These are phyloP conservation scores for Neria commutata DNA, from an alignment of 2,888 invertebrate species.

Conservation along the genomic window DNA sequence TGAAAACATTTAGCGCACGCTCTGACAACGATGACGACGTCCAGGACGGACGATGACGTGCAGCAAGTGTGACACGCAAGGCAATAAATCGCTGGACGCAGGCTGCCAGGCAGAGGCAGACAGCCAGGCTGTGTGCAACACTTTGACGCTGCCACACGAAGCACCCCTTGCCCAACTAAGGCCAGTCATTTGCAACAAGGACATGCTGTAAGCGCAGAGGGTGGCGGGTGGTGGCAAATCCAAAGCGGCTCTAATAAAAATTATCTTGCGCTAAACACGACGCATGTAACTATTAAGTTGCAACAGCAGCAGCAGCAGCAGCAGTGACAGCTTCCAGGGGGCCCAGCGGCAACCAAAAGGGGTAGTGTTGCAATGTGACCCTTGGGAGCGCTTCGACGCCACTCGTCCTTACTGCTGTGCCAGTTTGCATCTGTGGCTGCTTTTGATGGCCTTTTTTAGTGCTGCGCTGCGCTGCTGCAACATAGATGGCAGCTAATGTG, in stretches of 20 bases:
- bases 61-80: slow-evolving; percentile 29
- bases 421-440: not conserved
- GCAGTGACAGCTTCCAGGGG: slow-evolving; percentile 2
- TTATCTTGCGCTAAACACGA: slow-evolving; percentile 20
- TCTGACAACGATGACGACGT: too few species aligned
- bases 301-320: too few species aligned
- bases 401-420: not conserved
- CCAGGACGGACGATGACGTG: too few species aligned
- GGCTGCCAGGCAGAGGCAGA: too few species aligned
- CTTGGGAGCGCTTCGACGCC: slow-evolving; percentile 28
- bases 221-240: not conserved
- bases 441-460: not conserved
- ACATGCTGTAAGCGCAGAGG: not conserved
- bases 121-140: not conserved
- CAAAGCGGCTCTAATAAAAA: slow-evolving; percentile 15
- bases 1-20: slow-evolving; percentile 32
- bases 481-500: not conserved
- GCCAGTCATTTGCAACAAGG: too few species aligned
- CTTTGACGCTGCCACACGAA: not conserved
- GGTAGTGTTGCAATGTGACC: slow-evolving; percentile 28
- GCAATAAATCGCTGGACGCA: slow-evolving; percentile 25
- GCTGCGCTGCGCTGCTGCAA: not conserved
- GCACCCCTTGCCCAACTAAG: not conserved
- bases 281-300: slow-evolving; percentile 16
- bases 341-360: not conserved